Evolutionary conservation across 1,140 invertebrate species (phyloP), one percentile per base, ranked within the genome.

Genomic region (Agrypnia vestita): DNA sequence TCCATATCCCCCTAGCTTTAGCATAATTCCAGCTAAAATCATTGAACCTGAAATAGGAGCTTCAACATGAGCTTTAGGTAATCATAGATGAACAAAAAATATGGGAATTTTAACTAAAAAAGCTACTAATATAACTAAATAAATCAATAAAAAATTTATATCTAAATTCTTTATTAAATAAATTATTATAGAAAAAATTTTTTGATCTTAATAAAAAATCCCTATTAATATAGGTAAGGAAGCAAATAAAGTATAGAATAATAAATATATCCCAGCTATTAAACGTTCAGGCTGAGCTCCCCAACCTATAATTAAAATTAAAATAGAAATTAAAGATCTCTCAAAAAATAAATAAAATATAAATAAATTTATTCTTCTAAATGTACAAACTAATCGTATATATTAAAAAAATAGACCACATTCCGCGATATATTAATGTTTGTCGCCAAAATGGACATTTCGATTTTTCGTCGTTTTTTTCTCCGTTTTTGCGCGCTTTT

Each of bases 31-130:
- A 55, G 93, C 93, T 86, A 94, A 92, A 92, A 94, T 91, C 88
- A 94, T 94, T 49, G 93, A 93, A 6, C 92, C 92, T 67, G 89
- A 90, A 86, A 93, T 85, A n/a, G 93, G 92, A 83, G 93, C 92
- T 85, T 94, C 93, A 19, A 94, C 93, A 92, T 94, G 93, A 89
- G 93, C 93, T 76, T 93, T 94, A 69, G 93, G 93, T 72, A 94
- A 86, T 86, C 93, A 94, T 84, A 93, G 88, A 91, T 94, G 93
- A 89, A 93, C 81, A 84, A 91, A 88, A 92, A 90, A 94, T 87
- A 93, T 91, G 19, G 93, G 93, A 84, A 93, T 90, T 89, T 94
- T 94, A 72, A 94, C 89, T 87, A 93, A 90, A 92, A 94, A 94
- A 82, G 90, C 89, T 79, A 91, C 82, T 84, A 90, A 86, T 87